These are phyloP conservation scores for Phenganax subtilis DNA, from an alignment of 92 coral and sea anemone genomes.

Conservation along the genomic window DNA sequence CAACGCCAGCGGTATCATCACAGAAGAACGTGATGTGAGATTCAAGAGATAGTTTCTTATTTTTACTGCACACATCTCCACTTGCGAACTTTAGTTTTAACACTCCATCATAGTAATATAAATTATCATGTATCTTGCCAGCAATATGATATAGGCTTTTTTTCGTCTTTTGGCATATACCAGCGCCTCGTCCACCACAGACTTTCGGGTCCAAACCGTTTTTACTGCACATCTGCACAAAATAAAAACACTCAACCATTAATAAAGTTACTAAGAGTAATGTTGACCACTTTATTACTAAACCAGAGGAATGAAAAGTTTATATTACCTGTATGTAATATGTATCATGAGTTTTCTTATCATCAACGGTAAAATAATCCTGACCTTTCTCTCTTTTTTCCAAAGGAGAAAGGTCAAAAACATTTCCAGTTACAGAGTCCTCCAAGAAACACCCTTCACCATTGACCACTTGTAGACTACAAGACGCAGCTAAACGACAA, in stretches of 20 bases:
- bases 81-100: slow-evolving; percentile 61
- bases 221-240: slow-evolving; percentile 20
- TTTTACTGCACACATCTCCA: slow-evolving; percentile 55
- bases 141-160: neutral
- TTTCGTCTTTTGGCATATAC: slow-evolving; percentile 55
- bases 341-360: neutral
- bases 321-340: slow-evolving; percentile 30
- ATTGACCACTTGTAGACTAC: slow-evolving; percentile 65
- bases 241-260: neutral
- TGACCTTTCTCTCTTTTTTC: slow-evolving; percentile 29
- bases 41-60: slow-evolving; percentile 3
- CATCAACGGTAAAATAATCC: slow-evolving; percentile 22
- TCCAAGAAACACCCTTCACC: slow-evolving; percentile 75
- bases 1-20: slow-evolving; percentile 56
- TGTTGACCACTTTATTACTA: neutral
- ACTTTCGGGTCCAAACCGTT: slow-evolving; percentile 9
- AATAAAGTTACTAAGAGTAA: neutral
- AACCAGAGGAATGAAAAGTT: too few relatives aligned
- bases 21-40: slow-evolving; percentile 88
- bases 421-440: slow-evolving; percentile 78
- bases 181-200: slow-evolving; percentile 46
- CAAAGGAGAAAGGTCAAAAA: slow-evolving; percentile 66
- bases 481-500: slow-evolving; percentile 76
- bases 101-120: slow-evolving; percentile 88
- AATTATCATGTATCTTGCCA: slow-evolving; percentile 50